Evolutionary conservation across 2,888 invertebrate genomes (phyloP).

Genomic region (Aphidoletes aphidimyza): DNA sequence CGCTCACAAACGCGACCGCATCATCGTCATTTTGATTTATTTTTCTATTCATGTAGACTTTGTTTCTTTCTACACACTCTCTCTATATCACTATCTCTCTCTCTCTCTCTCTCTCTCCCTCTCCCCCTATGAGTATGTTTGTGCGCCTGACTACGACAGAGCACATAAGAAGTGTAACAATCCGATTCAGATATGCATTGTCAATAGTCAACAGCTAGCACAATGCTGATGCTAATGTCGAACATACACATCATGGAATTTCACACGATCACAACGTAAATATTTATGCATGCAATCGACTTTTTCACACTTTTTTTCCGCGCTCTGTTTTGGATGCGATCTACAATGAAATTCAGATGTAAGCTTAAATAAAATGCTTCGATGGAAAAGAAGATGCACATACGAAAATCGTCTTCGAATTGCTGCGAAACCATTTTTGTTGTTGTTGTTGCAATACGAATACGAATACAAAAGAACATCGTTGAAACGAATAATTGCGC

Average conservation of each 20-base stretch:
- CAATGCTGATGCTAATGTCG: not conserved
- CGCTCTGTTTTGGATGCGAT: not conserved
- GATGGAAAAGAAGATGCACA: too few species aligned
- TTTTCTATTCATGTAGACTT: not conserved
- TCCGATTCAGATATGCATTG: not conserved
- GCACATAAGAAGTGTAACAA: not conserved
- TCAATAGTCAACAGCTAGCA: not conserved
- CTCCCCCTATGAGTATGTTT: too few species aligned
- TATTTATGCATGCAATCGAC: constrained; percentile 44
- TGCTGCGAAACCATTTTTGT: too few species aligned
- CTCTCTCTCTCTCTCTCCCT: not conserved
- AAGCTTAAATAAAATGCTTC: not conserved
- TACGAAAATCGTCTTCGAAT: too few species aligned
- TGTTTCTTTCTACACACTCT: not conserved
- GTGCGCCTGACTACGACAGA: not conserved
- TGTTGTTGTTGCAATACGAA: too few species aligned
- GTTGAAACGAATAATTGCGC: too few species aligned
- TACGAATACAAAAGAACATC: too few species aligned
- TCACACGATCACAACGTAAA: constrained; percentile 15
- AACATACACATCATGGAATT: not conserved
- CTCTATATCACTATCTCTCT: not conserved
- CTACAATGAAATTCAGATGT: not conserved
- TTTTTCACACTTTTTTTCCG: not conserved
- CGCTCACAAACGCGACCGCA: not conserved
- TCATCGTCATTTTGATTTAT: constrained; percentile 9